Evolutionary conservation across 2,797 vertebrate species (phyloP).

Genomic region (Rhincodon typus): DNA sequence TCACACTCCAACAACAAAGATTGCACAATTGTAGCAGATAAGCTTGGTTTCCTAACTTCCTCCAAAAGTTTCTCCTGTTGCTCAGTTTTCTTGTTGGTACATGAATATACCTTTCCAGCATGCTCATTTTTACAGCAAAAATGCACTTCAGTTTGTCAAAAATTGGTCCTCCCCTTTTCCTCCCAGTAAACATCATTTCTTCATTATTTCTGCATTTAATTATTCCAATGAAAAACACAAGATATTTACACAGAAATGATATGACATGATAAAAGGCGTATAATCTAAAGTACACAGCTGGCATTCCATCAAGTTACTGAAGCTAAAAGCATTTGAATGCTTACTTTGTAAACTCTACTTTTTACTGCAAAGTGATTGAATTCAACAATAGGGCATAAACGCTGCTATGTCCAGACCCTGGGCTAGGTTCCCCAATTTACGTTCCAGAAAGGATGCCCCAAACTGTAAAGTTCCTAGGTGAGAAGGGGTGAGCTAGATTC

Average conservation of each 20-base stretch:
- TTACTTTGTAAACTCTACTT: not conserved
- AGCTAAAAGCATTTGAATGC: not conserved
- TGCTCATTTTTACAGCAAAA: not conserved
- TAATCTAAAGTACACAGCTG: not conserved
- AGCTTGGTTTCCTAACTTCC: not conserved
- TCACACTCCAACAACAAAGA: not conserved
- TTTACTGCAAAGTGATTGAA: not conserved
- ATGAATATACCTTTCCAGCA: not conserved
- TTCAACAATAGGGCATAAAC: not conserved
- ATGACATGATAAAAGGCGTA: not conserved
- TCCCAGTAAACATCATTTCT: not conserved
- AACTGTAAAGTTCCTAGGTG: too few relatives aligned
- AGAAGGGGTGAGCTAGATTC: too few relatives aligned
- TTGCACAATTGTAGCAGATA: not conserved
- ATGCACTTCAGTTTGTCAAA: not conserved
- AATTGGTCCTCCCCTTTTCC: not conserved
- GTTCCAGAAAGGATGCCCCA: too few relatives aligned
- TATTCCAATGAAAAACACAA: not conserved
- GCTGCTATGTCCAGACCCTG: too few relatives aligned
- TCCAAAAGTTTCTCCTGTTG: not conserved
- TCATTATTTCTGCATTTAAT: not conserved
- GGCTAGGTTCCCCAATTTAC: too few relatives aligned
- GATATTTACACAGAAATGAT: not conserved
- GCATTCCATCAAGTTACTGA: not conserved
- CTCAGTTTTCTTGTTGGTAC: not conserved